Conservation (phyloP, 2,113 vertebrate species). For the Lates calcarifer region DNA sequence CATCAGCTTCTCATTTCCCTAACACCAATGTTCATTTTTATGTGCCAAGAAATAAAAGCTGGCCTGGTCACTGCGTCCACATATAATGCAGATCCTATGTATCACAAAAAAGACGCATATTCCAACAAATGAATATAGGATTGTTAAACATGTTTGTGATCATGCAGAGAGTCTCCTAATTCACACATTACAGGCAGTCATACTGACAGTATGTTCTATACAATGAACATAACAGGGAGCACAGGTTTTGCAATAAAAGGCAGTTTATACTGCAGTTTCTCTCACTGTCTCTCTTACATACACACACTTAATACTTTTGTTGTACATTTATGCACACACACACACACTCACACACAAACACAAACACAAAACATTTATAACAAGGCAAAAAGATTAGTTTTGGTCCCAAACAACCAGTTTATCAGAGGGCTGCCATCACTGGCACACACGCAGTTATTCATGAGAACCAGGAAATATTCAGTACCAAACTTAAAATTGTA, state of each 20-base stretch:
- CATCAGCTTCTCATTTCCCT: conserved; percentile 36
- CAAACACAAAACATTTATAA: conserved; percentile 8
- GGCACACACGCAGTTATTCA: conserved; percentile 20
- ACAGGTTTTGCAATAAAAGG: conserved; percentile 40
- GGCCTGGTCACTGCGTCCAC: conserved; percentile 8
- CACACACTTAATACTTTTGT: conserved; percentile 63
- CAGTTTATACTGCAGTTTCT: conserved; percentile 44
- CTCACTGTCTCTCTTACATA: neutral
- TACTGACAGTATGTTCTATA: conserved; percentile 27
- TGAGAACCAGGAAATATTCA: conserved; percentile 29
- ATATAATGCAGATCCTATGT: conserved; percentile 14
- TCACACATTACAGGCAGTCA: conserved; percentile 13
- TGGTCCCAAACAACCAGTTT: conserved; percentile 63
- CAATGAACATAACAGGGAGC: conserved; percentile 26
- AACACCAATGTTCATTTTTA: conserved; percentile 30
- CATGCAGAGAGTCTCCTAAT: conserved; percentile 27
- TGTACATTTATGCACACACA: conserved; percentile 11
- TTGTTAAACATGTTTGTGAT: conserved; percentile 27
- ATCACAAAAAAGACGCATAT: conserved; percentile 37
- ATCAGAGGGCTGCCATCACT: conserved; percentile 15
- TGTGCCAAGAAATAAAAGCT: conserved; percentile 52
- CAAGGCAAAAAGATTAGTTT: conserved; percentile 32
- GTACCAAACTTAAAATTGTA: conserved; percentile 23
- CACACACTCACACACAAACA: neutral
- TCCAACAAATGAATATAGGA: conserved; percentile 28